phyloP scores from a whole-genome alignment of 2,113 vertebrate genomes.

The Bos javanicus region DNA sequence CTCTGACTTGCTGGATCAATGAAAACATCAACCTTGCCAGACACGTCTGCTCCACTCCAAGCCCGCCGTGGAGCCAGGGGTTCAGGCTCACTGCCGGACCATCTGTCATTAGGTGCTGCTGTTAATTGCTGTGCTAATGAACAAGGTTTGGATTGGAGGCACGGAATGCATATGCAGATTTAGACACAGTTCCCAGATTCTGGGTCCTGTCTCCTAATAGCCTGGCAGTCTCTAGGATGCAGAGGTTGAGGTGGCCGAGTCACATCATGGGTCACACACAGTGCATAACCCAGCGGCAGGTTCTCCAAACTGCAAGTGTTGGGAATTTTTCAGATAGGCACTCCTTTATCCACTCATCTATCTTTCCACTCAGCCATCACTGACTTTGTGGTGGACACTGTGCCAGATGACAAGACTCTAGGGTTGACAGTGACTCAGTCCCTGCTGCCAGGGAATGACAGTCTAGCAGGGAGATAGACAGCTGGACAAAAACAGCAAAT shows the following conservation, averaged over 20 bases:
- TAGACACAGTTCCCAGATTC: background rate
- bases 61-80: background rate
- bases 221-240: background rate
- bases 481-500: background rate
- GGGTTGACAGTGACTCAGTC: background rate
- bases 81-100: slow-evolving; percentile 30
- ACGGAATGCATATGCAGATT: background rate
- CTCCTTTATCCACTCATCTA: background rate
- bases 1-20: slow-evolving; percentile 35
- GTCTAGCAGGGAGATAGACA: background rate
- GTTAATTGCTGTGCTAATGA: slow-evolving; percentile 59
- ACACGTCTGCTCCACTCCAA: background rate
- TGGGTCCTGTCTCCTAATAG: background rate
- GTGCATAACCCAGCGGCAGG: background rate
- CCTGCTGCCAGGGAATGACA: background rate
- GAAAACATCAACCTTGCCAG: slow-evolving; percentile 54
- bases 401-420: background rate
- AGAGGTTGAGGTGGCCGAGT: background rate
- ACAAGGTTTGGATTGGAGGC: slow-evolving; percentile 40
- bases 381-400: background rate
- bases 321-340: accelerated
- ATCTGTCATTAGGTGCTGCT: slow-evolving; percentile 52
- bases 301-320: background rate
- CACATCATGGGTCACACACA: accelerated
- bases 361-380: background rate